Evolutionary conservation across 2,888 invertebrate genomes (phyloP), one percentile per base, ranked within the genome.

Genomic region (Deilephila elpenor): DNA sequence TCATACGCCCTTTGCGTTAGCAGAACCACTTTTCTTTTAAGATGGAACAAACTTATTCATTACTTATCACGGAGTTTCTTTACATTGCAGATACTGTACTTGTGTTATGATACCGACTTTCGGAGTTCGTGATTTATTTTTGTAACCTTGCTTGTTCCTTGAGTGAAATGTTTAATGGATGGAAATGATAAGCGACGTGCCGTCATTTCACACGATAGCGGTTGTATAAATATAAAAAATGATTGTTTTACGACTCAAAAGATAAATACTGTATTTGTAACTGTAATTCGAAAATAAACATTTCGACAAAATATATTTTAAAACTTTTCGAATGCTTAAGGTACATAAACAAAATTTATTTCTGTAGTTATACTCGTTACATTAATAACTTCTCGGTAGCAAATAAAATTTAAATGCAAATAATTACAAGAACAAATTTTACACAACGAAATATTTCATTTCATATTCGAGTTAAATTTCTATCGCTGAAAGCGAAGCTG

Each of bases 31-130:
- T 84, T 82, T 83, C 82, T 79, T 76, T 78, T 78, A 79, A 85
- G 81, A 81, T 77, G 78, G 76, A 76, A 84, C 82, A 85, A 86
- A 85, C 82, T 86, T 84, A 79, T 82, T 81, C 86, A 86, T 85
- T 82, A 86, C 80, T 85, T 82, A 80, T 80, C 76, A 74, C 73
- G 64, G 74, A 74, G 75, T 76, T 74, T 56, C 75, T 76, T 78
- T 75, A 75, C 75, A 75, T 77, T 78, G 64, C 71, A 74, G 74
- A 67, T 70, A 6, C 7, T 59, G 71, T 62, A 75, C 62, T 70
- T 74, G 70, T 75, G 53, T 71, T 72, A 71, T 74, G 70, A 76
- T 71, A 74, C 62, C 71, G 67, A 37, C 60, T 62, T 75, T 32
- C 75, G 44, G 71, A 74, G 61, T 73, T 76, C 75, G 64, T 74